Evolutionary conservation across 2,797 vertebrate species (phyloP).

Genomic region (Sebastiscus tertius): DNA sequence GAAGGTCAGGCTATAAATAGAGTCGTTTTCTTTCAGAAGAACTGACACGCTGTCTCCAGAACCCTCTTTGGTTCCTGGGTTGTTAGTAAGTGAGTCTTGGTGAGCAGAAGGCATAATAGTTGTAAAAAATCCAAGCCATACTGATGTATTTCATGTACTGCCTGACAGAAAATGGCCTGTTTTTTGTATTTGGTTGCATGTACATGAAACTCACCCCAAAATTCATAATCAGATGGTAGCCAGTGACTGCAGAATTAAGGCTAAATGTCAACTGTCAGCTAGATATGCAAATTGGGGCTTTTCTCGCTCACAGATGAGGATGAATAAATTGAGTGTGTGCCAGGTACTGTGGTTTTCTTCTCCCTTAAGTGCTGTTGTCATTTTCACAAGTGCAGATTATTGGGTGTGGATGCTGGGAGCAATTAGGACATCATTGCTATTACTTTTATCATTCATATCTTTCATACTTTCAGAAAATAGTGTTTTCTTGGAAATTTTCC

Average conservation of each 20-base stretch:
- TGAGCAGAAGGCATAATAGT: not conserved
- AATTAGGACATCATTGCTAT: not conserved
- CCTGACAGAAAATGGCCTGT: conserved; percentile 16
- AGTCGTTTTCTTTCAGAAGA: not conserved
- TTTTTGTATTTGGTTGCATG: conserved; percentile 29
- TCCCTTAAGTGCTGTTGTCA: conserved; percentile 56
- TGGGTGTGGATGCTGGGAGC: not conserved
- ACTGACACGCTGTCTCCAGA: not conserved
- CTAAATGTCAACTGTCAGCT: conserved; percentile 75
- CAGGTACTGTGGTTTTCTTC: conserved; percentile 41
- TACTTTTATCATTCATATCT: not conserved
- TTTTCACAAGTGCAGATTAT: conserved; percentile 45
- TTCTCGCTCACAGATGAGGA: conserved; percentile 58
- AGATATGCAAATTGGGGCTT: conserved; percentile 55
- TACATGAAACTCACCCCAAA: conserved; percentile 30
- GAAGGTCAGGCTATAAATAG: not conserved
- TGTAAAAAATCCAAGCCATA: not conserved
- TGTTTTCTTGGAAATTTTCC: not conserved
- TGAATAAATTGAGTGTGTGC: conserved; percentile 55
- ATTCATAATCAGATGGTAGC: conserved; percentile 59
- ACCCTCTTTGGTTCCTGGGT: not conserved
- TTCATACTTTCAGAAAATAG: not conserved
- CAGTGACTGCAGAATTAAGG: conserved; percentile 58
- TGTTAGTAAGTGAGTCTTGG: not conserved
- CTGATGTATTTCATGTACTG: conserved; percentile 12